phyloP scores from a whole-genome alignment of 2,888 invertebrate species.

The Apotomis betuletana region DNA sequence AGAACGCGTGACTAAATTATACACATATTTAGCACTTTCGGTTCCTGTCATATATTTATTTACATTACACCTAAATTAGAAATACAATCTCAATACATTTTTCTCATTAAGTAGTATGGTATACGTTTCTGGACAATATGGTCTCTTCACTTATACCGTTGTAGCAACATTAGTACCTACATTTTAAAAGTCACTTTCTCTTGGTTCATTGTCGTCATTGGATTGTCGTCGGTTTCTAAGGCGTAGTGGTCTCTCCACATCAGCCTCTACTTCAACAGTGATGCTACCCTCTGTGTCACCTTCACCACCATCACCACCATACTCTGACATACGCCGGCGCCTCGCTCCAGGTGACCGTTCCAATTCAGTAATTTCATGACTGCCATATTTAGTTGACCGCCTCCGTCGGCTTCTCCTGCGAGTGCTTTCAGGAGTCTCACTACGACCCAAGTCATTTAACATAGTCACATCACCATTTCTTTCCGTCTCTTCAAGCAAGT shows the following conservation, averaged over 20 bases:
- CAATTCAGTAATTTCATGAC: slow-evolving; percentile 76
- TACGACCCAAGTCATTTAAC: slow-evolving; percentile 65
- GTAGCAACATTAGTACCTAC: background rate
- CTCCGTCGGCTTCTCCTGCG: slow-evolving; percentile 60
- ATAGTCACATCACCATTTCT: slow-evolving; percentile 69
- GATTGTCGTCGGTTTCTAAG: slow-evolving; percentile 68
- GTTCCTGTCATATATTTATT: no score
- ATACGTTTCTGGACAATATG: no score
- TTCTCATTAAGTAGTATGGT: no score
- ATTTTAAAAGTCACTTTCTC: slow-evolving; percentile 74
- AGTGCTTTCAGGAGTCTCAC: slow-evolving; percentile 57
- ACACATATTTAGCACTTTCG: no score
- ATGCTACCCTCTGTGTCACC: slow-evolving; percentile 54
- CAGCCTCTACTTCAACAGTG: slow-evolving; percentile 69
- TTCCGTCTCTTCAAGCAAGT: slow-evolving; percentile 76
- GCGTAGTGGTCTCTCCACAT: slow-evolving; percentile 63
- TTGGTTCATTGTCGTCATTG: slow-evolving; percentile 70
- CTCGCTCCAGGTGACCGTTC: slow-evolving; percentile 75
- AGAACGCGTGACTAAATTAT: no score
- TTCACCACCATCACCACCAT: slow-evolving; percentile 53
- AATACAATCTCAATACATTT: no score
- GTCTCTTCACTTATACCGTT: no score
- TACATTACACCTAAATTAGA: no score
- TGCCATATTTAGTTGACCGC: slow-evolving; percentile 66
- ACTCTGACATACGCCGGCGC: slow-evolving; percentile 73